These are phyloP conservation scores for Caenorhabditis inopinata DNA, from an alignment of 1,140 invertebrate genomes.

Conservation along the genomic window DNA sequence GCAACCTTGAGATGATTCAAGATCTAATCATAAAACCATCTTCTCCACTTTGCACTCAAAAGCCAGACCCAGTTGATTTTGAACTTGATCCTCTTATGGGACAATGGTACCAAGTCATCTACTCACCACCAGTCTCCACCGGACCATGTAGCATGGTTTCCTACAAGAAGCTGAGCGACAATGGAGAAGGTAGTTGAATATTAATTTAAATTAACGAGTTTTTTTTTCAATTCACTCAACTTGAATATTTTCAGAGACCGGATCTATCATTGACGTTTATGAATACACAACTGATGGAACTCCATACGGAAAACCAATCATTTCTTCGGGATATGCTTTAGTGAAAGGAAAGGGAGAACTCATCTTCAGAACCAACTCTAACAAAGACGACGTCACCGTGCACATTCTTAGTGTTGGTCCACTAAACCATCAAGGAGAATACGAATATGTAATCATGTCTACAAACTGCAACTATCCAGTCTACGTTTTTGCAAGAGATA, in stretches of 20 bases:
- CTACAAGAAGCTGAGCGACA: constrained; percentile 64
- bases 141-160: constrained; percentile 63
- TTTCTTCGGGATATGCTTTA: constrained; percentile 64
- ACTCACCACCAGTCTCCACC: constrained; percentile 61
- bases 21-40: constrained; percentile 63
- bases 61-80: constrained; percentile 62
- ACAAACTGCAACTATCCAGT: constrained; percentile 56
- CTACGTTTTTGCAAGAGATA: constrained; percentile 55
- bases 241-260: not conserved
- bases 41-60: constrained; percentile 63
- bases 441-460: constrained; percentile 52
- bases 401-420: constrained; percentile 53
- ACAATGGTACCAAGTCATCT: constrained; percentile 65
- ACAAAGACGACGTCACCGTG: constrained; percentile 63
- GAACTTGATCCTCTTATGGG: constrained; percentile 65
- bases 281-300: constrained; percentile 66
- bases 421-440: constrained; percentile 49
- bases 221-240: too few species aligned
- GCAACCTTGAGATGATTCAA: constrained; percentile 65
- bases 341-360: constrained; percentile 62
- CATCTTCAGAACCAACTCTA: constrained; percentile 64
- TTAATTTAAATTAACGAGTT: too few species aligned
- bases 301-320: constrained; percentile 65
- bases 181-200: constrained; percentile 54
- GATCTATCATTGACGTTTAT: constrained; percentile 65